phyloP scores from a whole-genome alignment of 2,888 invertebrate species.

The Drosophila dives region DNA sequence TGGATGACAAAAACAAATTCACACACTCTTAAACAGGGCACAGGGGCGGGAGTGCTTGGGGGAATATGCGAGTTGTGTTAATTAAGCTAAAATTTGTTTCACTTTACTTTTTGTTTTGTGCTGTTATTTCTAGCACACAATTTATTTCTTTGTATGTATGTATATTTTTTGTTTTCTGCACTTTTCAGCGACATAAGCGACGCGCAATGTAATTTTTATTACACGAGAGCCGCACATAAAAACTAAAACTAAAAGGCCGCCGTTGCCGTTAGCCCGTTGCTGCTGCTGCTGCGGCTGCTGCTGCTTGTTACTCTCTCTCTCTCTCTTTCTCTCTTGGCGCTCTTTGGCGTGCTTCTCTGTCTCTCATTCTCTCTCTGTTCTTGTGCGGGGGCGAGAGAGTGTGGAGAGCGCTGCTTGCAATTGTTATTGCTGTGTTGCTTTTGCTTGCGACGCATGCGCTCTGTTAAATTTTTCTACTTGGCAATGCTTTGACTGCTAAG shows the following conservation, averaged over 20 bases:
- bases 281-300: conserved; percentile 35
- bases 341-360: conserved; percentile 23
- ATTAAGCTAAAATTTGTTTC: conserved; percentile 43
- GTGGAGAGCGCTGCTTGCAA: conserved; percentile 32
- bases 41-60: background rate
- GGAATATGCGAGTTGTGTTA: conserved; percentile 27
- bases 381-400: conserved; percentile 42
- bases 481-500: conserved; percentile 45
- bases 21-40: conserved; percentile 18
- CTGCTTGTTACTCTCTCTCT: conserved; percentile 33
- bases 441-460: conserved; percentile 65
- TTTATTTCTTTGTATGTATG: conserved; percentile 45
- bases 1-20: conserved; percentile 31
- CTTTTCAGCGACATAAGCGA: conserved; percentile 60
- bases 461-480: conserved; percentile 37
- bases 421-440: conserved; percentile 50
- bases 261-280: conserved; percentile 63
- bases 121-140: conserved; percentile 51
- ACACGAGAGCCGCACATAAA: conserved; percentile 77
- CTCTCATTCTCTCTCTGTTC: conserved; percentile 11
- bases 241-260: conserved; percentile 78
- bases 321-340: conserved; percentile 32
- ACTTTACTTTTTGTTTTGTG: conserved; percentile 33
- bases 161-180: conserved; percentile 44
- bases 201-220: conserved; percentile 80